These are phyloP conservation scores for Elgonia sp. DNA, from an alignment of 2,888 invertebrate genomes.

Conservation along the genomic window DNA sequence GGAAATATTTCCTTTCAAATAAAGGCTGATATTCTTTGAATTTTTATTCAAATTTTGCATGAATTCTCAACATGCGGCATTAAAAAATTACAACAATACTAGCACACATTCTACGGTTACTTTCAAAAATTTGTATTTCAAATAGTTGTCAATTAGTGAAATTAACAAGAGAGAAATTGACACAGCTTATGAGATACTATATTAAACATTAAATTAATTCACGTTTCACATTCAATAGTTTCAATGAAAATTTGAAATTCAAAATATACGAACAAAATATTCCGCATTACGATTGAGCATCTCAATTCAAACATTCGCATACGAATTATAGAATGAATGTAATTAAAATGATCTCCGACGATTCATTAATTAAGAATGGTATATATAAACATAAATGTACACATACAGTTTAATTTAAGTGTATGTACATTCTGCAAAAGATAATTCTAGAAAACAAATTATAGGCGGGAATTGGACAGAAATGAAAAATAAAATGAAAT, in stretches of 20 bases:
- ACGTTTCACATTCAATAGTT: background rate
- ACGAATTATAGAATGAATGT: background rate
- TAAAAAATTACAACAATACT: too few relatives aligned
- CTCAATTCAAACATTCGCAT: background rate
- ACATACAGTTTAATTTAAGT: conserved; percentile 1
- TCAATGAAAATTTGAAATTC: too few relatives aligned
- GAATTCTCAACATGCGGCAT: too few relatives aligned
- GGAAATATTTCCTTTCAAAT: too few relatives aligned
- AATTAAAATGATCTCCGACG: conserved; percentile 3
- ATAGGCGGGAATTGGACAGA: background rate
- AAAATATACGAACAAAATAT: background rate
- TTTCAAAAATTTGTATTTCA: too few relatives aligned
- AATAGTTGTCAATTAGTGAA: too few relatives aligned
- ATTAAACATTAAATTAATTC: too few relatives aligned
- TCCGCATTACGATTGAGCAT: background rate
- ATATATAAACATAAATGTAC: background rate
- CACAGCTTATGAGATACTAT: too few relatives aligned
- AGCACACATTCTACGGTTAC: too few relatives aligned
- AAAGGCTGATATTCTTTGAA: too few relatives aligned
- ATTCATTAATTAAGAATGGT: background rate
- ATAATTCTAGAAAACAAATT: background rate
- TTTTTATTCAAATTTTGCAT: too few relatives aligned
- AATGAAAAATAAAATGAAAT: background rate
- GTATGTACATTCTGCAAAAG: conserved; percentile 7
- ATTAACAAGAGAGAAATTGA: too few relatives aligned